Percentiles rank a stretch among this genome's conserved stretches.
Conservation (phyloP, 2,113 vertebrate species). For the Athene cunicularia region DNA sequence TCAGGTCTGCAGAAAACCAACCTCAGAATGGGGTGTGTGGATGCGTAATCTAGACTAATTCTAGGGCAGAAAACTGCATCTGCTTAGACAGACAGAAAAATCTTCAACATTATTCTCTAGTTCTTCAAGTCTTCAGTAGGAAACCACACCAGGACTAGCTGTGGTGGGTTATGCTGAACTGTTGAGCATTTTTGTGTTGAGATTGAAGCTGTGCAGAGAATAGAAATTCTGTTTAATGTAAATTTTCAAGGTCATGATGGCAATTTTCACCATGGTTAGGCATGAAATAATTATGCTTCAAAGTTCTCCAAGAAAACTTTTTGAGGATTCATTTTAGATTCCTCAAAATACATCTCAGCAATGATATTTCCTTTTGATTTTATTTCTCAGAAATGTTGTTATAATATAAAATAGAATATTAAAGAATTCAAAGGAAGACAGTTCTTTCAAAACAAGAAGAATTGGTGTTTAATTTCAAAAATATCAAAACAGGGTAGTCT, state of each 20-base stretch:
- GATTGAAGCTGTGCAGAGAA: background rate
- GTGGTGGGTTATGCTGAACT: background rate
- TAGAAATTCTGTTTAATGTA: background rate
- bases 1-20: conserved; percentile 16
- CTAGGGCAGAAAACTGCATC: background rate
- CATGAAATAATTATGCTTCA: background rate
- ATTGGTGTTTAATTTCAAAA: background rate
- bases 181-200: background rate
- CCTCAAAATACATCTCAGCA: background rate
- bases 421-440: background rate
- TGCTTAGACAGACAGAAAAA: conserved; percentile 11
- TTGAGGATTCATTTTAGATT: background rate
- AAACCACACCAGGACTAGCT: background rate
- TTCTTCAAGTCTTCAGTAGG: background rate
- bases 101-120: background rate
- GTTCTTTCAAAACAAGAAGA: background rate
- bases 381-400: background rate
- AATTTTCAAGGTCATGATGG: background rate
- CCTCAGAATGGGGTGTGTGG: background rate
- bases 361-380: background rate
- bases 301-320: background rate
- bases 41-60: background rate
- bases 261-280: background rate
- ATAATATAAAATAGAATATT: conserved; percentile 11
- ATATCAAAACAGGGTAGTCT: background rate